phyloP scores from a whole-genome alignment of 2,888 invertebrate genomes.

The Isotomurus palustris region DNA sequence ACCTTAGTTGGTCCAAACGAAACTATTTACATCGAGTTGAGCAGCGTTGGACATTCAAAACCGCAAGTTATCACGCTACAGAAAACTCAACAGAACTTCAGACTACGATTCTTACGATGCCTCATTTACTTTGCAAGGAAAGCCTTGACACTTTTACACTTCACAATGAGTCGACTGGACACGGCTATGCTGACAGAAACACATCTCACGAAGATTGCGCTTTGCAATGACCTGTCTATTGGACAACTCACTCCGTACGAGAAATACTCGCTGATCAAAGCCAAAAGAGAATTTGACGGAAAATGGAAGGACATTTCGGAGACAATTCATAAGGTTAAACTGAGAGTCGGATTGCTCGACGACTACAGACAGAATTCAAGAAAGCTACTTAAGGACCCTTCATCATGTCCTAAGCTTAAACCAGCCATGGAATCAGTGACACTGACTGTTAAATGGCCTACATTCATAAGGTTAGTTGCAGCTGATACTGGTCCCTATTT shows the following conservation, averaged over 20 bases:
- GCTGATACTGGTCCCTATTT: no score
- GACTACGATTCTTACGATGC: constrained; percentile 23
- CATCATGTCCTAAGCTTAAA: neutral
- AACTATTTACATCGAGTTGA: constrained; percentile 17
- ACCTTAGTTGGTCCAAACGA: constrained; percentile 10
- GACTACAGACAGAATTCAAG: constrained; percentile 13
- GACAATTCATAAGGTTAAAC: constrained; percentile 11
- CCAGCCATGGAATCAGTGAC: no score
- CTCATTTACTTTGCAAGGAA: constrained; percentile 20
- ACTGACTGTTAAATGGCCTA: no score
- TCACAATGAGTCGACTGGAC: constrained; percentile 16
- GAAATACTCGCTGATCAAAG: constrained; percentile 8
- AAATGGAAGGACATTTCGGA: constrained; percentile 12
- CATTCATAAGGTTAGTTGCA: no score
- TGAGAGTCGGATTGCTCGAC: constrained; percentile 15
- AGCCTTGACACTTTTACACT: neutral
- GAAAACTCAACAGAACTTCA: constrained; percentile 19
- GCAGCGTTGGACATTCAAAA: constrained; percentile 17
- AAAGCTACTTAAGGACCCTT: constrained; percentile 6
- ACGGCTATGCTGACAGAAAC: constrained; percentile 9
- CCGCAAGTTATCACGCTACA: constrained; percentile 14
- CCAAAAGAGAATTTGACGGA: constrained; percentile 23
- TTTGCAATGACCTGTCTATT: constrained; percentile 9
- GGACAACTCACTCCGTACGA: constrained; percentile 17
- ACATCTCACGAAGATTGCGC: constrained; percentile 16